Percentiles rank a stretch among this genome's conserved stretches.
These are phyloP conservation scores for Leucoraja erinaceus DNA, from an alignment of 2,113 vertebrate species.

Conservation along the genomic window DNA sequence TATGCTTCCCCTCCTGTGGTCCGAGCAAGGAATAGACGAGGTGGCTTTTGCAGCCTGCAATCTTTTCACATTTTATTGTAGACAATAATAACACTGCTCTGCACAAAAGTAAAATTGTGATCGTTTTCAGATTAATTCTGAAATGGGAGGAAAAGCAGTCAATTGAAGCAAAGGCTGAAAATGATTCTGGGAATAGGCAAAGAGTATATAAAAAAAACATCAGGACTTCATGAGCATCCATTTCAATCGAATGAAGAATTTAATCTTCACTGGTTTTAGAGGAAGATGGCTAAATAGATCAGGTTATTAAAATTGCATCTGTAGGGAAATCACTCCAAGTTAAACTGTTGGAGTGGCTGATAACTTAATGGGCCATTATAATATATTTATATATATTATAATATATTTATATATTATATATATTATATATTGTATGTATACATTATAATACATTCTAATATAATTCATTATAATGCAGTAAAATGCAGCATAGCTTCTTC, in stretches of 20 bases:
- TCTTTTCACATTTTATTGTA: neutral
- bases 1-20: neutral
- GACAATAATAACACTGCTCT: neutral
- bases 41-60: neutral
- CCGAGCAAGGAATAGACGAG: neutral
- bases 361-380: neutral
- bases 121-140: constrained; percentile 5
- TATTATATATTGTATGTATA: too few relatives aligned
- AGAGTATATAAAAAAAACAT: neutral
- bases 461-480: neutral
- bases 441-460: too few relatives aligned
- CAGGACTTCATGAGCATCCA: neutral
- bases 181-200: neutral
- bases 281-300: neutral
- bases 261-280: neutral
- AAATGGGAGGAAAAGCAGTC: neutral
- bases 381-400: too few relatives aligned
- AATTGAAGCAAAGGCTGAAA: neutral
- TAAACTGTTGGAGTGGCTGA: neutral
- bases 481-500: neutral
- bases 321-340: neutral
- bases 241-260: neutral
- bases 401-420: too few relatives aligned
- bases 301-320: neutral
- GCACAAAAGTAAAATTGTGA: neutral